Conservation (phyloP, 2,113 vertebrate species). For the Nannobrachium achirus region DNA sequence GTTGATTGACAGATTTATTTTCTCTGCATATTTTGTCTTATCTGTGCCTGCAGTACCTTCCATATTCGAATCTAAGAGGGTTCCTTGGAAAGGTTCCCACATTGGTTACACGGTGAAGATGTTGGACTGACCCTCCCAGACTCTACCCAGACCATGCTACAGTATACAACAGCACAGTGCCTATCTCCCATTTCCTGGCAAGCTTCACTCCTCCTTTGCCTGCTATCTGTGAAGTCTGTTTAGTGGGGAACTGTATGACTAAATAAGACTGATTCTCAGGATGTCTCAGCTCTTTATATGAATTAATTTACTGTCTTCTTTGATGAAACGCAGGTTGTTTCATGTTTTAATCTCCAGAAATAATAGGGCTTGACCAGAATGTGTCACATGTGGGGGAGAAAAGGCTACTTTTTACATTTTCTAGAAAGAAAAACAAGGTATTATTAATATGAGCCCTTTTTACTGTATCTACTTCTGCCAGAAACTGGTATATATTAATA, state of each 20-base stretch:
- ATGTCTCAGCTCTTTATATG: conserved; percentile 36
- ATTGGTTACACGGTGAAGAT: conserved; percentile 9
- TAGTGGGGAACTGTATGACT: not conserved
- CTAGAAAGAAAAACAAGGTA: conserved; percentile 10
- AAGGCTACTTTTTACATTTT: not conserved
- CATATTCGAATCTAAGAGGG: conserved; percentile 94
- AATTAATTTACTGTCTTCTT: conserved; percentile 46
- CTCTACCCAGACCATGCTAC: conserved; percentile 30
- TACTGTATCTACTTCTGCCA: conserved; percentile 8
- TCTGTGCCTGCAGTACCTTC: conserved; percentile 87
- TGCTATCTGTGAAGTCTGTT: conserved; percentile 9
- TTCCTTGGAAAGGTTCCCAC: conserved; percentile 30
- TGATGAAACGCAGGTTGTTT: conserved; percentile 30
- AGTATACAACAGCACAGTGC: conserved; percentile 45
- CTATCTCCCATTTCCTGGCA: conserved; percentile 24
- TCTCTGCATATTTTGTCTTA: conserved; percentile 28
- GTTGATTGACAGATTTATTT: no score
- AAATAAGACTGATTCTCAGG: conserved; percentile 25
- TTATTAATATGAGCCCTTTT: conserved; percentile 13
- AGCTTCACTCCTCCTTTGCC: conserved; percentile 12
- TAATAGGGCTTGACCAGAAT: conserved; percentile 47
- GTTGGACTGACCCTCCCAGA: conserved; percentile 10
- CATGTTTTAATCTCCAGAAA: not conserved
- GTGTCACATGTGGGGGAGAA: conserved; percentile 20
- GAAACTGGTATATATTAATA: conserved; percentile 5